Conservation (phyloP, 2,113 vertebrate genomes). For the Sinocyclocheilus grahami region DNA sequence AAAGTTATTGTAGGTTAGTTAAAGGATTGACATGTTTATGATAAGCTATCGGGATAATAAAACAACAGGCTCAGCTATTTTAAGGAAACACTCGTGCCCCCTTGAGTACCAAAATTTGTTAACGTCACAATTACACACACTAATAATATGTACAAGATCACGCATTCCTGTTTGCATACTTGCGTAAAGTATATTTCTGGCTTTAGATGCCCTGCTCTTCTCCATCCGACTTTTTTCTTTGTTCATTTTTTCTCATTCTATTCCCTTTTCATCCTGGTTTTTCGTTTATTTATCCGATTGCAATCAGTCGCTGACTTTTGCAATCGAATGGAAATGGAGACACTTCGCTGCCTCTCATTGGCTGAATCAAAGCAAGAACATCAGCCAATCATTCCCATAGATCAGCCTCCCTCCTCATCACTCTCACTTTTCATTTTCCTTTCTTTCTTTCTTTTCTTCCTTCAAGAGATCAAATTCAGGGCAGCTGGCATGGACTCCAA, state of each 20-base stretch:
- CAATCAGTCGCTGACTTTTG: constrained; percentile 25
- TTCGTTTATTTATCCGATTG: constrained; percentile 12
- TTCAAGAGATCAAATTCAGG: constrained; percentile 75
- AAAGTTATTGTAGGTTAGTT: background rate
- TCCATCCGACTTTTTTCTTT: constrained; percentile 22
- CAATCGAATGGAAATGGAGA: constrained; percentile 30
- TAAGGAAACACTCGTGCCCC: background rate
- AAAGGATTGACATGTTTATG: background rate
- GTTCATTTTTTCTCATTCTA: background rate
- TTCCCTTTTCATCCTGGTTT: constrained; percentile 31
- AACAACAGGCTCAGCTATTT: background rate
- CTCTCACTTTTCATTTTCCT: constrained; percentile 47
- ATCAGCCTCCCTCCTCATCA: constrained; percentile 18
- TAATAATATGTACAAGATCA: background rate
- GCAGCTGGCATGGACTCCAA: constrained; percentile 82
- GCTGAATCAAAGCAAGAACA: constrained; percentile 8
- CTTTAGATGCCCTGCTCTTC: constrained; percentile 30
- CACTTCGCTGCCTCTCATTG: constrained; percentile 19
- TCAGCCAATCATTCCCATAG: constrained; percentile 1
- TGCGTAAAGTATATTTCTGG: constrained; percentile 33
- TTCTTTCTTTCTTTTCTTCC: constrained; percentile 55
- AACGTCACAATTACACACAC: background rate
- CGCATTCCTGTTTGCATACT: constrained; percentile 11
- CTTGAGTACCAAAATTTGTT: background rate
- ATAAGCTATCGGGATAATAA: background rate